Evolutionary conservation across 2,888 invertebrate species (phyloP), one percentile per base, ranked within the genome.

Genomic region (Asteroscopus sphinx): DNA sequence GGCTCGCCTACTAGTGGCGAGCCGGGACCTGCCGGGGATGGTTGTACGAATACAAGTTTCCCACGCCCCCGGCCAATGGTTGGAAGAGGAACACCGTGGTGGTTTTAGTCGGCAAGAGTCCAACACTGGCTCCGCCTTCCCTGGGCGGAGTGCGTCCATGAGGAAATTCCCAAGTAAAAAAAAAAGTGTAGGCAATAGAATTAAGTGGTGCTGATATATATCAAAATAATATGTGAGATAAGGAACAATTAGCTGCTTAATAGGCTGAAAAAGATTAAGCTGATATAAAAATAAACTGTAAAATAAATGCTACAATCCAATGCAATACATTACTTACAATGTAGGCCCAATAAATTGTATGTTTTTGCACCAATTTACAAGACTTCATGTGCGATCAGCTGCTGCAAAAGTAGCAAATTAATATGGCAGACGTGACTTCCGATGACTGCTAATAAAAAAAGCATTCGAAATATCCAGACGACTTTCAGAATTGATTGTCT

Each of bases 351-450:
- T 68, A 64, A 68, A 68, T 69, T 57, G 0, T 32, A 26, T 45
- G 48, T 69, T 68, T 68, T 68, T 68, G 65, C 49, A 15, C 33
- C 39, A 57, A 69, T 69, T 69, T 54, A 53, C 64, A 45, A 40
- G 33, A 26, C 51, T 56, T 48, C 42, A 42, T 42, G 11, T 25
- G 41, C 52, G 28, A 30, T 33, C 57, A 69, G 45, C 57, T 69
- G 49, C 57, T 49, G 48, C 25, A 37, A 55, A 67, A 67, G 47
- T 52, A 47, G 49, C 46, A 45, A 69, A 64, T 68, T 68, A 65
- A 70, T 64, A 69, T 51, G 46, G 46, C 16, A 8, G 3, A 68
- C 64, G 64, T 69, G 69, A 67, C 65, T 56, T 61, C 56, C 69
- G 47, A 56, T 55, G 56, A 47, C 16, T 28, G 39, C 40, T 36